Evolutionary conservation across 2,797 vertebrate species (phyloP).

Genomic region (Onychomys leucogaster): DNA sequence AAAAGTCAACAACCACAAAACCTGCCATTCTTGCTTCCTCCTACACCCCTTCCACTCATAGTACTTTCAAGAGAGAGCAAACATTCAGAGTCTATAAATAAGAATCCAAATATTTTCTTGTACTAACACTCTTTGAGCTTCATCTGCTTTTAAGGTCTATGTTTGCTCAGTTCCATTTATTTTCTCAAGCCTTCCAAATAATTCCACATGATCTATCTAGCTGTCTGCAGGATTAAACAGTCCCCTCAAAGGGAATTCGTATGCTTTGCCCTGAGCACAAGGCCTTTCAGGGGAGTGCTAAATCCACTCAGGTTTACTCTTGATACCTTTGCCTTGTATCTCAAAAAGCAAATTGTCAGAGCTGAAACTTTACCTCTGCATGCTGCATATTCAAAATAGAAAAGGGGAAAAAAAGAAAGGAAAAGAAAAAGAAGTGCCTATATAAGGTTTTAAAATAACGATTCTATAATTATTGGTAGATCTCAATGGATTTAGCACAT

Average conservation of each 20-base stretch:
- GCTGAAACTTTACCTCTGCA: conserved; percentile 58
- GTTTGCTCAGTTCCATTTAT: conserved; percentile 15
- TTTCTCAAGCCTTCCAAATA: conserved; percentile 43
- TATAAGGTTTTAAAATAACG: conserved; percentile 85
- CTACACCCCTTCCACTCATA: background rate
- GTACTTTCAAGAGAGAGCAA: conserved; percentile 48
- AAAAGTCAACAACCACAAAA: conserved; percentile 31
- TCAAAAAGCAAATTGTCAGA: conserved; percentile 69
- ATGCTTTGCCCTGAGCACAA: background rate
- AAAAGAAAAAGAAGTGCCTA: conserved; percentile 75
- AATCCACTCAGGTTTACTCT: conserved; percentile 44
- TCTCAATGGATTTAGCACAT: conserved; percentile 85
- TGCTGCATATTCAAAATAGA: conserved; percentile 71
- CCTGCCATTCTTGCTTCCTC: background rate
- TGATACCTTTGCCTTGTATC: conserved; percentile 20
- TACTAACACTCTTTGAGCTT: background rate
- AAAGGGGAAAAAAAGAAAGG: background rate
- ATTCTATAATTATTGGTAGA: conserved; percentile 85
- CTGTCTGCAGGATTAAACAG: conserved; percentile 23
- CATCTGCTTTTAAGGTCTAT: background rate
- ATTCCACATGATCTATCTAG: conserved; percentile 12
- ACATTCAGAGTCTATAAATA: background rate
- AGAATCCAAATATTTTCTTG: background rate
- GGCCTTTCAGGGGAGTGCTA: conserved; percentile 25
- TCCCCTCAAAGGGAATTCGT: conserved; percentile 17